Evolutionary conservation across 2,888 invertebrate genomes (phyloP).

Genomic region (Zaprionus lineosus): DNA sequence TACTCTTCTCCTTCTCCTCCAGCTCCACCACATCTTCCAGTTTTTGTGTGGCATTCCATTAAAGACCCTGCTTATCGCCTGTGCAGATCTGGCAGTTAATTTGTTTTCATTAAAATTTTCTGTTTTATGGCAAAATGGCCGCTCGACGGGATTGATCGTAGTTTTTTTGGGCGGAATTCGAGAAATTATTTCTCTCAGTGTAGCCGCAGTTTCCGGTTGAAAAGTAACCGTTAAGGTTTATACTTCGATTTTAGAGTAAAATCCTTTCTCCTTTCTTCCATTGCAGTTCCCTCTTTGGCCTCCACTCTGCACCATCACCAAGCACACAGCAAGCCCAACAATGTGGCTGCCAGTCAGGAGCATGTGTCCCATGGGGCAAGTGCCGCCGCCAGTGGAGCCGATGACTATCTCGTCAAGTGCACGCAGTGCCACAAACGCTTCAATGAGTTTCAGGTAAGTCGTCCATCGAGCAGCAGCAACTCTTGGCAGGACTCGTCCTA

Average conservation of each 20-base stretch:
- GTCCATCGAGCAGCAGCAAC: no score
- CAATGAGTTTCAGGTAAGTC: conserved; percentile 81
- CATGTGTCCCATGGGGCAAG: conserved; percentile 64
- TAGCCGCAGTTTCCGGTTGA: no score
- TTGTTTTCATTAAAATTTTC: conserved; percentile 68
- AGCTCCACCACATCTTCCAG: not conserved
- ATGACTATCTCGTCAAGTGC: conserved; percentile 83
- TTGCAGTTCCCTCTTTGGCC: conserved; percentile 82
- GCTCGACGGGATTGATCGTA: not conserved
- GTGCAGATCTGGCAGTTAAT: conserved; percentile 73
- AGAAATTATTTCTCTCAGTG: no score
- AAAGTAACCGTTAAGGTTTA: no score
- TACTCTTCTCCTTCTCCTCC: not conserved
- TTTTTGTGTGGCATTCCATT: conserved; percentile 39
- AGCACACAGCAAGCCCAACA: conserved; percentile 74
- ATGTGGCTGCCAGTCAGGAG: conserved; percentile 61
- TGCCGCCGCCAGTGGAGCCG: conserved; percentile 52
- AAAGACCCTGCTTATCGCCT: conserved; percentile 52
- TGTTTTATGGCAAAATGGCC: conserved; percentile 23
- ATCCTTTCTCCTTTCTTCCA: not conserved
- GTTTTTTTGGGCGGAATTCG: not conserved
- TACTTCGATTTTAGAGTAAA: no score
- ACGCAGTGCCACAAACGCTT: conserved; percentile 83
- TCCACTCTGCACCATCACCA: conserved; percentile 81
- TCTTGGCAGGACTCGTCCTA: no score